Base-by-base conservation (phyloP, 1,140 invertebrate species). In the Goniozus legneri region DNA sequence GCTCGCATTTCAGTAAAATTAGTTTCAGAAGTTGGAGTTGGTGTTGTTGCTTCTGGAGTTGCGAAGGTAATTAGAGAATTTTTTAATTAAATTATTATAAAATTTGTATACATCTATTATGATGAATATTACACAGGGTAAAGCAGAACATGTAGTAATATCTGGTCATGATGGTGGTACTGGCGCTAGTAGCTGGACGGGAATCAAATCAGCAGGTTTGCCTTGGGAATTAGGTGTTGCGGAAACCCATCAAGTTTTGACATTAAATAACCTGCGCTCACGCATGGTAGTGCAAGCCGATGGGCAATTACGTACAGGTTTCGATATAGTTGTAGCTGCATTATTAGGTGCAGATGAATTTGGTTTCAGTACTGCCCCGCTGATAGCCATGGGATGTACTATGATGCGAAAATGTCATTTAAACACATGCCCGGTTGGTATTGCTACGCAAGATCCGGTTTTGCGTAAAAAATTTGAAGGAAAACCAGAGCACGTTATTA, bases 321-420 rank as follows among this genome's bases (percentile, higher is more conserved):
- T 94, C 70, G 97, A 99, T 78, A 91, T 99, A n/a, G 82, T 98
- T 39, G 91, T 98, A 20, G 96, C 93, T 12, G 95, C 93, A 3
- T 67, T 98, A 34, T 77, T 99, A 3, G 97, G 97, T 33, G 97
- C 97, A 8, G 97, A 99, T 77, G 96, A 99, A 77, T 95, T 98
- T 77, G 97, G 96, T n/a, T 94, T 98, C 69, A 96, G 93, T 66
- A 99, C 97, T 10, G 96, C 96, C 3, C 96, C 97, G 0, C 77
- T 99, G 31, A 98, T 99, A 71, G 93, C 91, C 0, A 84, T 99
- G 73, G 88, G 97, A 8, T 99, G 97, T 67, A 99, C 95, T 6
- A 98, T 99, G 97, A 99, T 99, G 97, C 80, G 97, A 40, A 99
- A 99, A 73, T 99, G 97, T 71, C 97, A 99, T 75, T 78, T 99